Base-by-base conservation (phyloP, 1,140 invertebrate genomes). In the Drosophila sp. region DNA sequence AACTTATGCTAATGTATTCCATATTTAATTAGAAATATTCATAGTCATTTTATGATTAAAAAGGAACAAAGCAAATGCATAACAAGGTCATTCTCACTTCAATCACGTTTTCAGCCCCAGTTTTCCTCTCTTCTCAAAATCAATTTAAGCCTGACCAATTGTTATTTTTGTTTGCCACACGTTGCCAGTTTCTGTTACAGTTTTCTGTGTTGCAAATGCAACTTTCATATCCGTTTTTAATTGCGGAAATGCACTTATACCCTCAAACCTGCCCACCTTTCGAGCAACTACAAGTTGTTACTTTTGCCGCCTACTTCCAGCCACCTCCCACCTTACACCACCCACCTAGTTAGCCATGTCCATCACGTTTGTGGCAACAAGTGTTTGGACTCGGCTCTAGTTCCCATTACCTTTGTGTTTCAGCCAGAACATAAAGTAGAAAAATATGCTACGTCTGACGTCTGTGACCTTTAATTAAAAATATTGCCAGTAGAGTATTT, bases 361-460 rank as follows among this genome's bases (percentile, higher is more conserved):
- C 50, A 84, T 86, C 83, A 86, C 83, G 83, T 86, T 87, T 86
- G 71, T 72, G 79, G 79, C 83, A 87, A 79, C 83, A 86, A 87
- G 69, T 86, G 83, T 63, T 41, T 55, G 8, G 70, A 27, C 55
- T 27, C 47, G 47, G 50, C 66, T 66, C 30, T 41, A 10, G 41
- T 23, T 32, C 33, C 25, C 25, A 23, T 23, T 30, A 27, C 44
- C 44, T 50, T 50, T 50, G 44, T 50, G 17, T 17, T 17, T 17
- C 27, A 50, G 25, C 47, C 27, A 56, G 7, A 40, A 57, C 25
- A 29, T 8, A 66, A 33, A 50, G 68, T n/a, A 60, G 8, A 8
- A 44, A 60, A 50, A 33, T 30, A 41, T 60, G 57, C 41, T 40
- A 27, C n/a, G n/a, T 54, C 25, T 17, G 32, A 27, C n/a, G n/a